Percentiles rank a stretch among this genome's conserved stretches.
phyloP scores from a whole-genome alignment of 2,113 vertebrate species.

The Cyphomyrus plagiostoma region DNA sequence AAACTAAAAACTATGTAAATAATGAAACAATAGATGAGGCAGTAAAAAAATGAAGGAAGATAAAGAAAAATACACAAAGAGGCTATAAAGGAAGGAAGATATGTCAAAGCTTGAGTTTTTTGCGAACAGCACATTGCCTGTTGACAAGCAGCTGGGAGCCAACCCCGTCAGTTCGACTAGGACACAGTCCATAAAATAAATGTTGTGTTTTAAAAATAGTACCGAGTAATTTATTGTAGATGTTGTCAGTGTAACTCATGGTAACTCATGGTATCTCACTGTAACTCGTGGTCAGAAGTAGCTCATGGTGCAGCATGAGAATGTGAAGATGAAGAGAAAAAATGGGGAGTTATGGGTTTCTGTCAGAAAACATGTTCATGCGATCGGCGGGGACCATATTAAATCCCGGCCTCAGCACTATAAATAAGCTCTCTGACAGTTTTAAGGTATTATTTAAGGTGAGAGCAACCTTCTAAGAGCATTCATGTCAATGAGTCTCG shows the following conservation, averaged over 20 bases:
- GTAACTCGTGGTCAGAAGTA: neutral
- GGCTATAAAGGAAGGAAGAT: too few relatives aligned
- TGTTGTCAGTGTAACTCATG: neutral
- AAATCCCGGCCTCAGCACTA: neutral
- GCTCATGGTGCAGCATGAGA: neutral
- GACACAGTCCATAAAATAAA: neutral
- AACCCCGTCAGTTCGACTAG: neutral
- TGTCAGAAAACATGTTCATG: neutral
- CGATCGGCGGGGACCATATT: neutral
- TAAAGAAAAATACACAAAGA: neutral
- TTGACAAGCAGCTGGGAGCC: neutral
- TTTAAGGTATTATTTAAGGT: neutral
- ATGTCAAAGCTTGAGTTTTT: neutral
- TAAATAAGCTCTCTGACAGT: neutral
- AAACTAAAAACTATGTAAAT: neutral
- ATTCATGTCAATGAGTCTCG: neutral
- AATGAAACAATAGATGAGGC: neutral
- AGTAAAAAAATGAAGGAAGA: neutral
- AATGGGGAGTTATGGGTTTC: neutral
- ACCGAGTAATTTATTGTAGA: neutral
- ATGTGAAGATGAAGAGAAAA: neutral
- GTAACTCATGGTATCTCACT: neutral
- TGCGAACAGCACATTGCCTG: neutral
- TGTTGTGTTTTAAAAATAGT: neutral
- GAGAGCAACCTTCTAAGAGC: neutral